These are phyloP conservation scores for Scaptomyza polygonia DNA, from an alignment of 2,888 invertebrate species.

Conservation along the genomic window DNA sequence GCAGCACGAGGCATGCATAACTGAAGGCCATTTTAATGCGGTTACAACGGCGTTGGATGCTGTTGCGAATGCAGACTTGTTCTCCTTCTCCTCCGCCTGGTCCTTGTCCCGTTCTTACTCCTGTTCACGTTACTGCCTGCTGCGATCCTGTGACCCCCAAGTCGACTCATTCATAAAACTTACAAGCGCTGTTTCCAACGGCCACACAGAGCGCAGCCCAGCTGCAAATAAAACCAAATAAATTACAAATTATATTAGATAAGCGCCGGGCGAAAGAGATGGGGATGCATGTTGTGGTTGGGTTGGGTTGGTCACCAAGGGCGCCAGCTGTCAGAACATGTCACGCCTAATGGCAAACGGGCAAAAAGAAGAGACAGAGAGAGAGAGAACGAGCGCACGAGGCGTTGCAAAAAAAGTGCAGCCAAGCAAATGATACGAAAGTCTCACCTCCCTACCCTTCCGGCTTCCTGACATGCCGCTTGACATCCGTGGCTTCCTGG, in stretches of 20 bases:
- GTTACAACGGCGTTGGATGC: slow-evolving; percentile 6
- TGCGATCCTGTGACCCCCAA: slow-evolving; percentile 45
- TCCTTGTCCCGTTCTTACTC: slow-evolving; percentile 13
- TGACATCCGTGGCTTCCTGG: not conserved
- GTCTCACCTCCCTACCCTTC: slow-evolving; percentile 6
- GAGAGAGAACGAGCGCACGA: not conserved
- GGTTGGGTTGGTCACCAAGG: slow-evolving; percentile 2
- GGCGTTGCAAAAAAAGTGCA: slow-evolving; percentile 43
- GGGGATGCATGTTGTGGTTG: not conserved
- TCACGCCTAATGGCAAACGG: slow-evolving; percentile 49
- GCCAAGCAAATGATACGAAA: slow-evolving; percentile 30
- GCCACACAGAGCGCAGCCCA: slow-evolving; percentile 64
- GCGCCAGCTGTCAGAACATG: slow-evolving; percentile 42
- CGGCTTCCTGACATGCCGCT: not conserved
- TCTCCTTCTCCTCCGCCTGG: slow-evolving; percentile 16
- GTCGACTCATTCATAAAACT: slow-evolving; percentile 68
- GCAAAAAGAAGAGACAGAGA: slow-evolving; percentile 27
- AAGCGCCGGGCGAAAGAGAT: slow-evolving; percentile 17
- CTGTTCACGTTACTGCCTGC: slow-evolving; percentile 44
- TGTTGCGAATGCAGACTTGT: slow-evolving; percentile 13
- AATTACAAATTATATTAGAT: slow-evolving; percentile 62
- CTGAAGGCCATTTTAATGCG: slow-evolving; percentile 81
- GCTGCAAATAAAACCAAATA: slow-evolving; percentile 52
- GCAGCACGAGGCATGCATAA: slow-evolving; percentile 82
- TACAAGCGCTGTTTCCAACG: slow-evolving; percentile 68